Base-by-base conservation (phyloP, 2,888 invertebrate genomes). In the Biston stratarius region DNA sequence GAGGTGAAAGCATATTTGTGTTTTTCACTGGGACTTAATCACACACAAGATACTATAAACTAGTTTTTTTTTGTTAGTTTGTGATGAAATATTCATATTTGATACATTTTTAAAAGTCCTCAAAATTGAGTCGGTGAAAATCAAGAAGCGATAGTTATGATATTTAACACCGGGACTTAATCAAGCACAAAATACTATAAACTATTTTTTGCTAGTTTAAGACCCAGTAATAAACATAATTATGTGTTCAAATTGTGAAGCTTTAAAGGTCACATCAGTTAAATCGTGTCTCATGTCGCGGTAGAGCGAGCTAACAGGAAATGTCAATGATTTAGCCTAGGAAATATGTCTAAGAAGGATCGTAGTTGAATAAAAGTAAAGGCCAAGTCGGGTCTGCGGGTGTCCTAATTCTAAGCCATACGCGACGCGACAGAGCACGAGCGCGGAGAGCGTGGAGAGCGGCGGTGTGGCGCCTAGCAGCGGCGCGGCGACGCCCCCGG, bases 391-490 rank as follows among this genome's bases (percentile, higher is more conserved):
- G 62, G 56, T 24, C 48, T 24, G 48, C 48, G 48, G 44, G 15
- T 24, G 48, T 48, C 48, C 48, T 38, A 64, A 77, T 79, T 82
- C 80, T 86, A 86, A 89, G 88, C 81, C 78, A 82, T 83, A 80
- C 83, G 59, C 82, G 86, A 83, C 85, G 86, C 86, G 82, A 85
- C 87, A 89, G 90, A 89, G 84, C 82, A 77, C 89, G 79, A 84
- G 87, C 79, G 84, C 80, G 72, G 76, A 83, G 68, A 76, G 79
- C 73, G 75, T 79, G 72, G 76, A 83, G 68, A 76, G 79, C 74
- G 75, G 76, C 59, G 56, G 15, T 71, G 73, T 70, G 73, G 74
- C 67, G 74, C 60, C 69, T 52, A 45, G 14, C 70, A 51, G 55
- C 64, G 63, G 53, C 69, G 65, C 68, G 70, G 67, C 69, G 61